Base-by-base conservation (phyloP, 2,113 vertebrate species). In the Periophthalmus modestus region DNA sequence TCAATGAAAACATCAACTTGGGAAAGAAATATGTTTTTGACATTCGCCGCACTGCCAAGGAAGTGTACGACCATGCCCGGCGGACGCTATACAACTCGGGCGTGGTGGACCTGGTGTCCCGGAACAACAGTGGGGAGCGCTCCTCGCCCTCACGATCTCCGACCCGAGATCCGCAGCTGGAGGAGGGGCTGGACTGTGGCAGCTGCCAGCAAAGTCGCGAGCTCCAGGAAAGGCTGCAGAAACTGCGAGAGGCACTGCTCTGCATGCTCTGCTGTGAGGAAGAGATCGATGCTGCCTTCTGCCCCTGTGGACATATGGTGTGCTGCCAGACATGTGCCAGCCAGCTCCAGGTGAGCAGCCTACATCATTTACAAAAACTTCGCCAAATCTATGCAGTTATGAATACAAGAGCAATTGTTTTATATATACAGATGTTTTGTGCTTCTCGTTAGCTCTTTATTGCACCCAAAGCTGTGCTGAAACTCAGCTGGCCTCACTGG, bases 11-110 rank as follows among this genome's bases (percentile, higher is more conserved):
- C 86, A 96, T 99, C 77, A 96, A 98, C 91, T 94, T 99, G 67
- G 98, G 98, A 70, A 99, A 99, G 93, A 99, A 99, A 72, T 99
- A 98, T 0, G 96, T 99, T 23, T 99, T 99, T 48, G 98, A 99
- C 83, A 99, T 99, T 76, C 95, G 95, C 54, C 96, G 98, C 82
- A 99, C 98, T 2, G 95, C 97, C 46, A 99, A 99, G 90, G 98
- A 99, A 92, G 98, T 95, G 16, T 99, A 99, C 21, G 98, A 99
- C 92, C 95, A 98, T 0, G 96, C 97, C 2, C 92, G 98, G 5
- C 92, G 97, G 59, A 93, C 96, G 2, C 96, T 99, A 72, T 99
- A 98, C 92, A 97, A 98, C 52, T 95, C 97, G 0, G 98, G 97
- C 0, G 89, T 97, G 0, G 93, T 94, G 87, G 97, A 99, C 93